phyloP scores from a whole-genome alignment of 2,797 vertebrate species.

The Macropodus opercularis region DNA sequence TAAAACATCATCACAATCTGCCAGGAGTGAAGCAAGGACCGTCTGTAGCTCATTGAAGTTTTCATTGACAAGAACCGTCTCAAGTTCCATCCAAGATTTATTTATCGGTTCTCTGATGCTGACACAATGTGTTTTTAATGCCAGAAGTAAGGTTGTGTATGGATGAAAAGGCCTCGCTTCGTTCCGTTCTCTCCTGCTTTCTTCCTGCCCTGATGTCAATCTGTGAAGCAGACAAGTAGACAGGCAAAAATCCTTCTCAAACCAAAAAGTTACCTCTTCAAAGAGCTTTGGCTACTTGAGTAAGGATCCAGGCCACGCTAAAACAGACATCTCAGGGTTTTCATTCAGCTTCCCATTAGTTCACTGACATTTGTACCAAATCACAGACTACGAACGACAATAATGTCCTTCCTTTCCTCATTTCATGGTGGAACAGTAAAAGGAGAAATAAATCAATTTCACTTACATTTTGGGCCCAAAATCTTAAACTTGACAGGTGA shows the following conservation, averaged over 20 bases:
- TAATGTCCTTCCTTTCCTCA: slow-evolving; percentile 45
- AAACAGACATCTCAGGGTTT: slow-evolving; percentile 78
- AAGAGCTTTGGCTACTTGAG: slow-evolving; percentile 69
- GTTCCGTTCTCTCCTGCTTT: slow-evolving; percentile 61
- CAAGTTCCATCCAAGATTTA: slow-evolving; percentile 81
- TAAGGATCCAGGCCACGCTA: slow-evolving; percentile 60
- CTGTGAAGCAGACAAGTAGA: slow-evolving; percentile 76
- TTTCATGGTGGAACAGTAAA: slow-evolving; percentile 61
- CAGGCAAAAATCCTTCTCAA: slow-evolving; percentile 72
- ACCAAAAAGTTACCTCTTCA: slow-evolving; percentile 80
- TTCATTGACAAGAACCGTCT: slow-evolving; percentile 81
- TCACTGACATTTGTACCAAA: slow-evolving; percentile 74
- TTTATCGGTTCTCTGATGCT: slow-evolving; percentile 78
- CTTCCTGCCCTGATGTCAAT: slow-evolving; percentile 75
- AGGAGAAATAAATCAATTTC: slow-evolving; percentile 44
- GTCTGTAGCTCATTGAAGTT: slow-evolving; percentile 80
- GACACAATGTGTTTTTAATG: slow-evolving; percentile 79
- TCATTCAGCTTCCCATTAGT: slow-evolving; percentile 70
- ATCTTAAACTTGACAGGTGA: slow-evolving; percentile 52
- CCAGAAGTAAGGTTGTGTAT: slow-evolving; percentile 74
- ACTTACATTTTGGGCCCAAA: slow-evolving; percentile 34
- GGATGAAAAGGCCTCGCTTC: slow-evolving; percentile 65
- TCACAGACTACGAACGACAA: slow-evolving; percentile 59
- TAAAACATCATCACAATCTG: slow-evolving; percentile 80
- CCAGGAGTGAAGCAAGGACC: slow-evolving; percentile 65